These are phyloP conservation scores for Gadopsis marmoratus DNA, from an alignment of 2,797 vertebrate species.

Conservation along the genomic window DNA sequence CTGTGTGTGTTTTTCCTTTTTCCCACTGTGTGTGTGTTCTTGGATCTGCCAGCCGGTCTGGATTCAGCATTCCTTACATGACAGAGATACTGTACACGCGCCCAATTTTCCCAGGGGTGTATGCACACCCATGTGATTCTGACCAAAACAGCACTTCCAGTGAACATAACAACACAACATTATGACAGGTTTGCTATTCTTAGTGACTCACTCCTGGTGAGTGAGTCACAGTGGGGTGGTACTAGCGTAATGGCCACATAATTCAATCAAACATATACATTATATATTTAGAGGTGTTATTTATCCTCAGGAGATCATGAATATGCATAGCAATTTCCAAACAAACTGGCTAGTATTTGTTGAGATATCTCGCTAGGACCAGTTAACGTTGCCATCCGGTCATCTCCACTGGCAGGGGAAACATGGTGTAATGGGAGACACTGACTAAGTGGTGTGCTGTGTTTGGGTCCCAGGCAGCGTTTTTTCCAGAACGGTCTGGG, in stretches of 20 bases:
- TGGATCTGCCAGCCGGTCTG: slow-evolving; percentile 5
- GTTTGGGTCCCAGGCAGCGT: not conserved
- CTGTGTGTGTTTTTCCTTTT: slow-evolving; percentile 7
- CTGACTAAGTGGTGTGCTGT: not conserved
- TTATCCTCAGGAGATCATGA: not conserved
- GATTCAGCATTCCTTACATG: slow-evolving; percentile 28
- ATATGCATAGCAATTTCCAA: not conserved
- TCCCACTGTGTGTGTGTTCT: not conserved
- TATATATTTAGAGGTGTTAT: too few species aligned
- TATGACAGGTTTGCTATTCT: not conserved
- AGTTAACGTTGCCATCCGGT: not conserved
- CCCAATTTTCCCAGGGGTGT: slow-evolving; percentile 12
- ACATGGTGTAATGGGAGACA: slow-evolving; percentile 4
- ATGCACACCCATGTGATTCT: not conserved
- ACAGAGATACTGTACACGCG: slow-evolving; percentile 1
- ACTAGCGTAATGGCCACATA: not conserved
- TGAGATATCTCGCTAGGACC: not conserved
- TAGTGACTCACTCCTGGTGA: not conserved
- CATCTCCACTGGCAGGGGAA: not conserved
- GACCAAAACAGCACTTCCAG: not conserved
- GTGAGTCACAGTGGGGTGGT: not conserved
- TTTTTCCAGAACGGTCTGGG: slow-evolving; percentile 79
- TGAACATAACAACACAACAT: not conserved
- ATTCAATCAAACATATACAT: too few species aligned
- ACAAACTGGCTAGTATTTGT: not conserved